These are phyloP conservation scores for Theonella swinhoei DNA, from an alignment of 37 sponge, comb jelly and placozoan species.

Conservation along the genomic window DNA sequence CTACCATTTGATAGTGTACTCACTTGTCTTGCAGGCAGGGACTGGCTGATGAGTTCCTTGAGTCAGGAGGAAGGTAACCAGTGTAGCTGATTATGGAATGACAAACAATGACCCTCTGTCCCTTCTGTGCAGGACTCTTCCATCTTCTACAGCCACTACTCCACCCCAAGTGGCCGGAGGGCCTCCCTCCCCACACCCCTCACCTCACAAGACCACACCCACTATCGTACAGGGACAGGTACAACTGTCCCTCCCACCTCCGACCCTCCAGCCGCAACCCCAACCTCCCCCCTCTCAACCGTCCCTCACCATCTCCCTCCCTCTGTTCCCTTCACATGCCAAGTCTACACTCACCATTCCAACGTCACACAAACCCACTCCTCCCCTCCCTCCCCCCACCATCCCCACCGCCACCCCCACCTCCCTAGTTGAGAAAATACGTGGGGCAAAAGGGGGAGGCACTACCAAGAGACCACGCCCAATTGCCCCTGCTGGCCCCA, in stretches of 20 bases:
- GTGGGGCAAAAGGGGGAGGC: too few species aligned
- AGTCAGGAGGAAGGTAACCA: not conserved
- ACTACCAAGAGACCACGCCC: not conserved
- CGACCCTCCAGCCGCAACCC: not conserved
- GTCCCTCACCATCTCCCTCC: not conserved
- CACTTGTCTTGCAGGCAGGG: not conserved
- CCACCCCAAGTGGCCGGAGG: not conserved
- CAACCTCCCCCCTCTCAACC: not conserved
- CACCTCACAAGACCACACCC: not conserved
- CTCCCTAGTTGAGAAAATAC: not conserved
- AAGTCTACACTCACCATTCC: not conserved
- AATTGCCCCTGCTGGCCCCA: not conserved
- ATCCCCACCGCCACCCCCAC: not conserved
- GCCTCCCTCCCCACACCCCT: not conserved
- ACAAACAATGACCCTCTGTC: not conserved
- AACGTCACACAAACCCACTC: too few species aligned
- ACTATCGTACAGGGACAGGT: not conserved
- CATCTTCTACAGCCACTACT: not conserved
- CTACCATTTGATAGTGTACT: too few species aligned
- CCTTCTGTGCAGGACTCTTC: not conserved
- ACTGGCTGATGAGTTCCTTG: not conserved
- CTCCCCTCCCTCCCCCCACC: not conserved
- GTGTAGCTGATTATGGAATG: not conserved
- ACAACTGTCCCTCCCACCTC: not conserved
- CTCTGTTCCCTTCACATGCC: not conserved